Percentiles rank a stretch among this genome's conserved stretches.
Conservation (phyloP, 2,888 invertebrate genomes). For the Pedicia rivosa region DNA sequence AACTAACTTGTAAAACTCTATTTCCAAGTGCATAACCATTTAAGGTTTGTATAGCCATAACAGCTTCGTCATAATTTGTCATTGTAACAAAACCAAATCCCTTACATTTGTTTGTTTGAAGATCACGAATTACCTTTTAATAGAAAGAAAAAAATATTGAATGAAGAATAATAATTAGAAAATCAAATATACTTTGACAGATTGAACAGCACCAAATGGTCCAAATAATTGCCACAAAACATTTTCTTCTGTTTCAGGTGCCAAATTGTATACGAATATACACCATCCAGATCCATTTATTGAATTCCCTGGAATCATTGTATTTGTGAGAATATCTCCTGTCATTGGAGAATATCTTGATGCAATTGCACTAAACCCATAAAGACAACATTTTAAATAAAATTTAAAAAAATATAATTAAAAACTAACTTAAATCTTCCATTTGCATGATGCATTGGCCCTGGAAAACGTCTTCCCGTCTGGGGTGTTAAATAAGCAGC, state of each 20-base stretch:
- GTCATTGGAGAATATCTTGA: slow-evolving; percentile 71
- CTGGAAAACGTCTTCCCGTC: slow-evolving; percentile 60
- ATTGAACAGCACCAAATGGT: slow-evolving; percentile 94
- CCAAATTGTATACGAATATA: slow-evolving; percentile 91
- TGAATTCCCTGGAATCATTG: slow-evolving; percentile 70
- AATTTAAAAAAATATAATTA: neutral
- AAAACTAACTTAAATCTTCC: slow-evolving; percentile 26
- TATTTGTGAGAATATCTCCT: slow-evolving; percentile 58
- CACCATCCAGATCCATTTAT: slow-evolving; percentile 64
- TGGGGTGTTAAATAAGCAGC: slow-evolving; percentile 74
- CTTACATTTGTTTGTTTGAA: slow-evolving; percentile 93
- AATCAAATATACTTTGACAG: slow-evolving; percentile 67
- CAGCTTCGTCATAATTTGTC: slow-evolving; percentile 96
- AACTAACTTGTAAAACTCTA: slow-evolving; percentile 92
- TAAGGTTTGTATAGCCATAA: slow-evolving; percentile 87
- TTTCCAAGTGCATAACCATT: slow-evolving; percentile 93
- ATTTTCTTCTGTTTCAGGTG: slow-evolving; percentile 91
- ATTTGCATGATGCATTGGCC: slow-evolving; percentile 40
- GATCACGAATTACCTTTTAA: slow-evolving; percentile 68
- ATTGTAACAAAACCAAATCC: slow-evolving; percentile 97
- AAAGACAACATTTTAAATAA: neutral
- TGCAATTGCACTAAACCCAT: slow-evolving; percentile 24
- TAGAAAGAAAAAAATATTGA: slow-evolving; percentile 1
- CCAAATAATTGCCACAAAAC: slow-evolving; percentile 95
- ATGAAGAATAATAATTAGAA: neutral